Percentiles rank a stretch among this genome's conserved stretches.
phyloP scores from a whole-genome alignment of 2,888 invertebrate species.

The Macroteleia sp. region DNA sequence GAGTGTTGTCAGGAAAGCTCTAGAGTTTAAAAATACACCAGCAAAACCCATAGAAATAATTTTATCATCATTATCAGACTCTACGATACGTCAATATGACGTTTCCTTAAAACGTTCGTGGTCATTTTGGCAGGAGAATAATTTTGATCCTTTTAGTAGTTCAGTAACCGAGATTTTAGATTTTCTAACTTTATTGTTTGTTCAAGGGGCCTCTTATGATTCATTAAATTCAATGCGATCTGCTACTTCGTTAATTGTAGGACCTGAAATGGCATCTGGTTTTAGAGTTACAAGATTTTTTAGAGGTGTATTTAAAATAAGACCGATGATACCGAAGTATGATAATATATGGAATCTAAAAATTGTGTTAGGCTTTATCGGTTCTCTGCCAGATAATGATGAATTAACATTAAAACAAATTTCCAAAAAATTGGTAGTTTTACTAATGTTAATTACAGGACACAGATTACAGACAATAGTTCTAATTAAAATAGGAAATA shows the following conservation, averaged over 20 bases:
- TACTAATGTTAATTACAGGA: slow-evolving; percentile 37
- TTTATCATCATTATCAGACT: slow-evolving; percentile 29
- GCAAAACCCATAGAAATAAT: slow-evolving; percentile 27
- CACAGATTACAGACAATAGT: slow-evolving; percentile 54
- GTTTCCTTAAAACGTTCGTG: slow-evolving; percentile 21
- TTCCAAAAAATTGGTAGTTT: slow-evolving; percentile 27
- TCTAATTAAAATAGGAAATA: slow-evolving; percentile 35
- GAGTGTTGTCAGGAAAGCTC: slow-evolving; percentile 45
- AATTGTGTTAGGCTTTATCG: slow-evolving; percentile 28
- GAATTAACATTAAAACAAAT: slow-evolving; percentile 37
- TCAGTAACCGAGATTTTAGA: slow-evolving; percentile 23
- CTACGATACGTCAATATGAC: slow-evolving; percentile 47
- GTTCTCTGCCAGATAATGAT: slow-evolving; percentile 6
- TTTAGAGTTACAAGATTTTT: slow-evolving; percentile 59
- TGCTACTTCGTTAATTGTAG: slow-evolving; percentile 29
- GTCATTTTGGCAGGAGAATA: background rate
- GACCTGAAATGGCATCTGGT: slow-evolving; percentile 24
- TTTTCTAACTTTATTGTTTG: slow-evolving; percentile 15
- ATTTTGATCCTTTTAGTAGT: slow-evolving; percentile 3
- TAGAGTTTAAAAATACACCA: slow-evolving; percentile 32
- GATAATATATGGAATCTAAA: slow-evolving; percentile 48
- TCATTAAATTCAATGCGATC: slow-evolving; percentile 28
- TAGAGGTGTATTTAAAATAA: slow-evolving; percentile 18
- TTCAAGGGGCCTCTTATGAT: slow-evolving; percentile 9
- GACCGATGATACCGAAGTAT: slow-evolving; percentile 45